phyloP scores from a whole-genome alignment of 2,113 vertebrate species.

The Ifrita kowaldi region DNA sequence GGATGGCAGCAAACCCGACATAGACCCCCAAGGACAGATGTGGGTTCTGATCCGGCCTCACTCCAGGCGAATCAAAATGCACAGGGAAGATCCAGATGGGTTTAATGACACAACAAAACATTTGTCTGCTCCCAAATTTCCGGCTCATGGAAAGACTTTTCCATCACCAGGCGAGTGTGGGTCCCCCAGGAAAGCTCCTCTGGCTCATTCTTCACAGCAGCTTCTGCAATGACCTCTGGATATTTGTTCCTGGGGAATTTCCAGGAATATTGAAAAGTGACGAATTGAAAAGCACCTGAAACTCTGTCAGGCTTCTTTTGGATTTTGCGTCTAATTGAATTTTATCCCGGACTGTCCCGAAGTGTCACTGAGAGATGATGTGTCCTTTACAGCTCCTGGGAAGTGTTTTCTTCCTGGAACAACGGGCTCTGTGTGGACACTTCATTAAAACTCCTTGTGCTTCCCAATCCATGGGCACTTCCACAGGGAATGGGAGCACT shows the following conservation, averaged over 20 bases:
- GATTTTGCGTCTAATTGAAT: conserved; percentile 47
- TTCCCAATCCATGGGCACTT: background rate
- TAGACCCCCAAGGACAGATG: background rate
- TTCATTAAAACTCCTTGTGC: background rate
- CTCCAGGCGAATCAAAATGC: background rate
- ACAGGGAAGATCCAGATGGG: background rate
- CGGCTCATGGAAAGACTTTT: background rate
- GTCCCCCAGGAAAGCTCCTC: background rate
- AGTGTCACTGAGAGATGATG: background rate
- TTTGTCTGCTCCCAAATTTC: background rate
- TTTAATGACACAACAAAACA: background rate
- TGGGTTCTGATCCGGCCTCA: background rate
- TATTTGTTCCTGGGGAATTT: conserved; percentile 34
- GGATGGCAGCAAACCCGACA: background rate
- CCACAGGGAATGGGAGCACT: background rate
- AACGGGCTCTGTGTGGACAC: background rate
- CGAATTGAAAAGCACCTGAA: background rate
- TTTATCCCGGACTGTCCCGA: background rate
- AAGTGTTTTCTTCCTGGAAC: background rate
- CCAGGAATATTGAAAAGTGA: conserved; percentile 35
- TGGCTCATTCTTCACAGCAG: background rate
- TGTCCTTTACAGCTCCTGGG: background rate
- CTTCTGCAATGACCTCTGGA: background rate
- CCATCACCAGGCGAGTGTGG: background rate
- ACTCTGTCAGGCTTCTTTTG: background rate